Evolutionary conservation across 1,140 invertebrate genomes (phyloP).

Genomic region (Drosophila repletoides): DNA sequence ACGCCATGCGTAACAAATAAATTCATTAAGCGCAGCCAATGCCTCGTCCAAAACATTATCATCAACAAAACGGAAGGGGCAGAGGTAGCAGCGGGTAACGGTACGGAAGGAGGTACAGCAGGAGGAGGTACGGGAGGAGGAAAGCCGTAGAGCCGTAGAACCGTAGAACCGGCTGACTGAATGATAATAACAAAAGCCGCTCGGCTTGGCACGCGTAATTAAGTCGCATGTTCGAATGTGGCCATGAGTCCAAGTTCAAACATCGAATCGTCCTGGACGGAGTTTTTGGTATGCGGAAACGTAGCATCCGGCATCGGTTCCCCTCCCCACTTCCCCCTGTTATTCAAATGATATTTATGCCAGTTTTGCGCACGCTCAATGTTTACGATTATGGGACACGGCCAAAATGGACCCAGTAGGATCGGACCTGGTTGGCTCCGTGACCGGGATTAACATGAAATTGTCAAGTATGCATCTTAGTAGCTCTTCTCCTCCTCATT

Average conservation of each 20-base stretch:
- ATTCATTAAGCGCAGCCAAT: slow-evolving; percentile 86
- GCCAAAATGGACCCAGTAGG: slow-evolving; percentile 11
- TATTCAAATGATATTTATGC: slow-evolving; percentile 64
- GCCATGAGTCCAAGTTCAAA: slow-evolving; percentile 29
- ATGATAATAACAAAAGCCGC: slow-evolving; percentile 78
- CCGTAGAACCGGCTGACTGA: slow-evolving; percentile 53
- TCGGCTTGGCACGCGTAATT: slow-evolving; percentile 74
- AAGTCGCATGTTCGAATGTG: slow-evolving; percentile 68
- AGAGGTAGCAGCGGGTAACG: slow-evolving; percentile 23
- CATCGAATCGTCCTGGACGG: not conserved
- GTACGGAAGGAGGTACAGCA: not conserved
- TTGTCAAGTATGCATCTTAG: slow-evolving; percentile 64
- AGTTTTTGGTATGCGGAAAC: not conserved
- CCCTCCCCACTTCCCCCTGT: not conserved
- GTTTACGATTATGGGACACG: slow-evolving; percentile 69
- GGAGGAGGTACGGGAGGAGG: not conserved
- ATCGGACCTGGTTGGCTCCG: slow-evolving; percentile 34
- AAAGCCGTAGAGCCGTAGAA: slow-evolving; percentile 4
- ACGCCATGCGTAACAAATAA: slow-evolving; percentile 81
- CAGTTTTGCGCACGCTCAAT: slow-evolving; percentile 51
- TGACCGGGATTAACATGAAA: slow-evolving; percentile 73
- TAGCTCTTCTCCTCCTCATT: not conserved
- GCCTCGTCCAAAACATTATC: slow-evolving; percentile 69
- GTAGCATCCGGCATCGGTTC: not conserved
- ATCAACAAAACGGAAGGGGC: slow-evolving; percentile 44